phyloP scores from a whole-genome alignment of 2,113 vertebrate genomes.

The Rhinichthys klamathensis region DNA sequence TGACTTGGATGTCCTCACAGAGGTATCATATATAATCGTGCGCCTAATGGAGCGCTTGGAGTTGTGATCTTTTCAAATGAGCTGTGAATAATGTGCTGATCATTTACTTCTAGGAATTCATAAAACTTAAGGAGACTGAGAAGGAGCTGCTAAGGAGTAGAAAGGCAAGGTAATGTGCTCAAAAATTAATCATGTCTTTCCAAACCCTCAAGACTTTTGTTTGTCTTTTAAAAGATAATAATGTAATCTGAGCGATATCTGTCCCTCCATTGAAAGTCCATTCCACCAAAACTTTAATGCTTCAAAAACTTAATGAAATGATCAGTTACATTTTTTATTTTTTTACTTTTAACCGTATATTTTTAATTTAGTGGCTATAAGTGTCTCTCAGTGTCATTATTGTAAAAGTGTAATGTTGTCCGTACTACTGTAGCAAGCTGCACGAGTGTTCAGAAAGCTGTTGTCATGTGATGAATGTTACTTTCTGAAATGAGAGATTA shows the following conservation, averaged over 20 bases:
- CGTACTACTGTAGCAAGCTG: background rate
- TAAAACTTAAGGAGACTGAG: conserved; percentile 55
- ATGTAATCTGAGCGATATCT: background rate
- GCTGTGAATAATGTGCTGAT: background rate
- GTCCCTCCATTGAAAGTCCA: background rate
- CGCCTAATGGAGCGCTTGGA: background rate
- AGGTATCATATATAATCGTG: conserved; percentile 53
- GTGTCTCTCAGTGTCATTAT: background rate
- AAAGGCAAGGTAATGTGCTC: conserved; percentile 59
- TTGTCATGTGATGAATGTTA: background rate
- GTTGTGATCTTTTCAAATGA: background rate
- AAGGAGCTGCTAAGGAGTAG: conserved; percentile 53
- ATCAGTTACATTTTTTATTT: background rate
- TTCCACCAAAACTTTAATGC: background rate
- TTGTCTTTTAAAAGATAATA: background rate
- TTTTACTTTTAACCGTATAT: background rate
- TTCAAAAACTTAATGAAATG: background rate
- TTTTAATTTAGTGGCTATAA: background rate
- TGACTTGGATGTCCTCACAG: conserved; percentile 67
- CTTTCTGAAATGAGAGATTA: background rate
- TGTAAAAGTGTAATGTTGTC: background rate
- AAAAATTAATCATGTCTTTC: background rate
- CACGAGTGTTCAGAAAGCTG: background rate
- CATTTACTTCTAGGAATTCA: conserved; percentile 63
- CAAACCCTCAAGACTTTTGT: background rate